phyloP scores from a whole-genome alignment of 2,797 vertebrate species.

The Sebastes glaucus region DNA sequence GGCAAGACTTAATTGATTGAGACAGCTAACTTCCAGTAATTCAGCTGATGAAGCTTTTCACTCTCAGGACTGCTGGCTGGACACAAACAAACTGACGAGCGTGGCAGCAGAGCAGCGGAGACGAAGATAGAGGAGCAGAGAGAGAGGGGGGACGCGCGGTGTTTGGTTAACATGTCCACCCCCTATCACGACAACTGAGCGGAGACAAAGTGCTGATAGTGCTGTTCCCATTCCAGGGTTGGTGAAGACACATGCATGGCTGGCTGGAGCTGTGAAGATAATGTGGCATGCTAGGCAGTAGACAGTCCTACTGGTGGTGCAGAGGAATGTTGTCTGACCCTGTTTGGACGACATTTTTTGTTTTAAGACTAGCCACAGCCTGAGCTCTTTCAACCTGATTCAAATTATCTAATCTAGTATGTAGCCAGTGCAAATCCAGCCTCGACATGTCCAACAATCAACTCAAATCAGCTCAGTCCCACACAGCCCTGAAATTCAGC shows the following conservation, averaged over 20 bases:
- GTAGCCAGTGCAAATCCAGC: conserved; percentile 20
- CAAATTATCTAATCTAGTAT: conserved; percentile 18
- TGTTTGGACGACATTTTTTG: conserved; percentile 23
- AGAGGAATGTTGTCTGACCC: conserved; percentile 73
- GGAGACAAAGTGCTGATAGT: conserved; percentile 73
- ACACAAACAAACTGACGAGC: conserved; percentile 68
- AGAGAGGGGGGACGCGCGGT: conserved; percentile 48
- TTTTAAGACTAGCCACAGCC: conserved; percentile 21
- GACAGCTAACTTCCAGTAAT: conserved; percentile 82
- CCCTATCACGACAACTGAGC: conserved; percentile 42
- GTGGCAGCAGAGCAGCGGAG: conserved; percentile 52
- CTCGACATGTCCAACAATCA: not conserved
- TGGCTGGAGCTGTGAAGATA: conserved; percentile 77
- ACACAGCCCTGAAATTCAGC: not conserved
- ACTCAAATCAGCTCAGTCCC: conserved; percentile 11
- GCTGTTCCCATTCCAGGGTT: conserved; percentile 66
- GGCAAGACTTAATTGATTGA: conserved; percentile 71
- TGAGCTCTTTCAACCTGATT: conserved; percentile 28
- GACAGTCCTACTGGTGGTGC: conserved; percentile 66
- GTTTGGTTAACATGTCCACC: conserved; percentile 72
- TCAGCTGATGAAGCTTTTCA: conserved; percentile 81
- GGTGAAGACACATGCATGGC: conserved; percentile 68
- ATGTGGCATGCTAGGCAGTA: conserved; percentile 64
- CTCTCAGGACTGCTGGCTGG: conserved; percentile 76
- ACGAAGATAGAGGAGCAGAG: conserved; percentile 48